A percentile compares a stretch with the other conserved stretches of the same genome.
Conservation (phyloP, 2,888 invertebrate species). For the Loripinus fragilis region DNA sequence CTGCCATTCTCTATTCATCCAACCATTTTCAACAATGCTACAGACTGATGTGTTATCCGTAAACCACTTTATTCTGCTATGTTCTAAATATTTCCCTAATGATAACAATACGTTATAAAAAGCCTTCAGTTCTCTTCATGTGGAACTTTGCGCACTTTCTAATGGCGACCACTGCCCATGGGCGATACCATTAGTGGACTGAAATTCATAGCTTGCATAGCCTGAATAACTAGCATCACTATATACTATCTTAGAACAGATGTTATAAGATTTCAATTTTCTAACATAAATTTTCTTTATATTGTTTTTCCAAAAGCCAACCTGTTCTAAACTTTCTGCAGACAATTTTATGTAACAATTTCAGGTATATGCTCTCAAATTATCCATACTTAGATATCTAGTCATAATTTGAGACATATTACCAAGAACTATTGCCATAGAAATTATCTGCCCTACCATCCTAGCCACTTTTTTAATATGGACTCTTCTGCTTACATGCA, state of each 20-base stretch:
- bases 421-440: too few relatives aligned
- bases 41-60: slow-evolving; percentile 30
- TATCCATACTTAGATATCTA: neutral
- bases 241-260: too few relatives aligned
- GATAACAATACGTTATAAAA: too few relatives aligned
- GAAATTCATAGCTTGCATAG: slow-evolving; percentile 17
- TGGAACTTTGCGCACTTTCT: slow-evolving; percentile 42
- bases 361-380: slow-evolving; percentile 29
- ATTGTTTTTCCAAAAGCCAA: slow-evolving; percentile 5
- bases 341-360: slow-evolving; percentile 1
- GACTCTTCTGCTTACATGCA: slow-evolving; percentile 8
- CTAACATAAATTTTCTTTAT: slow-evolving; percentile 11
- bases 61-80: slow-evolving; percentile 51
- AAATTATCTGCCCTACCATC: too few relatives aligned
- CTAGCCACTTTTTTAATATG: slow-evolving; percentile 6
- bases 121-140: slow-evolving; percentile 27
- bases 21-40: neutral
- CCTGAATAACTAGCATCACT: too few relatives aligned
- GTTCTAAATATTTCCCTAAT: slow-evolving; percentile 27
- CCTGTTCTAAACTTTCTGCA: too few relatives aligned
- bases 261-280: too few relatives aligned
- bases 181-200: slow-evolving; percentile 23
- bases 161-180: slow-evolving; percentile 44
- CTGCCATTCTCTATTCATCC: too few relatives aligned
- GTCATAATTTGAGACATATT: too few relatives aligned